These are phyloP conservation scores for Montifringilla adamsi DNA, from an alignment of 2,113 vertebrate species.

Conservation along the genomic window DNA sequence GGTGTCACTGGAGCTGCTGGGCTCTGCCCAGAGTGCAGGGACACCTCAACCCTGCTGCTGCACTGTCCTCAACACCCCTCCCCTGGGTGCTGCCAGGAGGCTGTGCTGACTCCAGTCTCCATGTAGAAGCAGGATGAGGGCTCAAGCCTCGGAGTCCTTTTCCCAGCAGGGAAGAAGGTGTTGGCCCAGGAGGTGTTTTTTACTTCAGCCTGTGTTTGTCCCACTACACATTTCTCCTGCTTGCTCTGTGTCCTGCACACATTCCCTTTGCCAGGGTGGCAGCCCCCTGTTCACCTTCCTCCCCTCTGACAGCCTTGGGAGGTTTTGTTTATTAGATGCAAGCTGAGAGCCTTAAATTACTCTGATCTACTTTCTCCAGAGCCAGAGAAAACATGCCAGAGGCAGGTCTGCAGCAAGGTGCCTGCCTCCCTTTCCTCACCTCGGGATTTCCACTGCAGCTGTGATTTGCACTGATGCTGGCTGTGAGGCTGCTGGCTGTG, in stretches of 20 bases:
- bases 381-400: background rate
- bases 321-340: background rate
- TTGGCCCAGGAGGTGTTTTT: background rate
- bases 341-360: background rate
- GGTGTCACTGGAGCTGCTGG: accelerated
- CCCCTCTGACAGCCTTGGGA: background rate
- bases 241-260: accelerated
- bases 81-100: background rate
- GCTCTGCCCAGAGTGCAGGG: accelerated
- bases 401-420: background rate
- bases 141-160: background rate
- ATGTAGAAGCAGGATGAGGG: background rate
- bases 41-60: accelerated
- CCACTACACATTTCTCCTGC: background rate
- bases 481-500: background rate
- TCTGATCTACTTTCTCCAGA: background rate
- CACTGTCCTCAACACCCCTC: background rate
- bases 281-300: background rate
- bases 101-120: accelerated
- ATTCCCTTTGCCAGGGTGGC: background rate
- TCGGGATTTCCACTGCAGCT: background rate
- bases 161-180: background rate
- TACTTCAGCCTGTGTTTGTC: background rate
- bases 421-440: background rate
- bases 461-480: background rate